Percentiles rank a stretch among this genome's conserved stretches.
phyloP scores from a whole-genome alignment of 2,113 vertebrate species.

The Tachysurus fulvidraco region DNA sequence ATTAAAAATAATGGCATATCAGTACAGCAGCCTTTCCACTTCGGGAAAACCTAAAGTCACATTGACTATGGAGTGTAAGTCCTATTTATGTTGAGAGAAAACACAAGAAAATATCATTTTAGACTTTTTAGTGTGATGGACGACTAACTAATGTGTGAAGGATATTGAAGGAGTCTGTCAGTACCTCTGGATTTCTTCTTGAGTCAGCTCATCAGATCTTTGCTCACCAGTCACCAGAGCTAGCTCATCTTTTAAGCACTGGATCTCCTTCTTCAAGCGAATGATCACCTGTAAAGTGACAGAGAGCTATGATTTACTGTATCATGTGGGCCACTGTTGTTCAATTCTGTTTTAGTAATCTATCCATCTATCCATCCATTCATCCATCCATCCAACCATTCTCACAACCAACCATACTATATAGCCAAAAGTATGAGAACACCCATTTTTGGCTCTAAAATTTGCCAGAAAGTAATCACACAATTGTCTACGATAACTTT shows the following conservation, averaged over 20 bases:
- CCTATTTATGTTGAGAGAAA: not conserved
- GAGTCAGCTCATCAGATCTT: constrained; percentile 77
- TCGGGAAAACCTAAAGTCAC: not conserved
- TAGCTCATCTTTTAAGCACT: constrained; percentile 86
- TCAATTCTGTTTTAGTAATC: not conserved
- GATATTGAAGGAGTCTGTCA: constrained; percentile 27
- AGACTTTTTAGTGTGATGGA: not conserved
- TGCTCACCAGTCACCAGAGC: constrained; percentile 80
- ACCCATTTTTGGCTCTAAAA: not conserved
- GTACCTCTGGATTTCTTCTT: constrained; percentile 82
- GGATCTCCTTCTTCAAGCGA: constrained; percentile 83
- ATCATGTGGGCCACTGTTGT: not conserved
- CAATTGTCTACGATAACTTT: not conserved
- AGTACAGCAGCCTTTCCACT: not conserved
- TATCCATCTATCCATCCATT: not conserved
- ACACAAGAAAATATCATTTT: too few relatives aligned
- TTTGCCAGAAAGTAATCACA: not conserved
- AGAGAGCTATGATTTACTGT: not conserved
- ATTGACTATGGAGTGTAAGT: not conserved
- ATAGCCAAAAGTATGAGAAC: not conserved
- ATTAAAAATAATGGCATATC: constrained; percentile 16
- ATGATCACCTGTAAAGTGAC: constrained; percentile 76
- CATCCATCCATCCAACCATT: not conserved
- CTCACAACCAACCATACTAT: not conserved
- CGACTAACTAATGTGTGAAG: not conserved